Percentiles rank a stretch among this genome's conserved stretches.
Conservation (phyloP, 2,797 vertebrate species). For the Spinibarbus caldwelli region DNA sequence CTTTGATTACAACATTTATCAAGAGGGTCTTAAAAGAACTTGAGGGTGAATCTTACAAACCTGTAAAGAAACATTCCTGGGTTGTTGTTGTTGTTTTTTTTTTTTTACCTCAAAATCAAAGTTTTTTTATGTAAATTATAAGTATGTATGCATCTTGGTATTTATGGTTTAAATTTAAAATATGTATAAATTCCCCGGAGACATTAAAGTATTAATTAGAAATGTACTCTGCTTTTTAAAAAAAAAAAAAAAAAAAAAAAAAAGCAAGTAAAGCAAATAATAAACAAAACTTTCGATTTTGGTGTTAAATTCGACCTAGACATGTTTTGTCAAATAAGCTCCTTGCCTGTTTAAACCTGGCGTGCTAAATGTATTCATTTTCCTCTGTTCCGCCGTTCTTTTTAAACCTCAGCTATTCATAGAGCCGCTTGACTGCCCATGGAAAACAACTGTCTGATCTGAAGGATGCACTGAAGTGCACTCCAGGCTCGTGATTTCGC, state of each 20-base stretch:
- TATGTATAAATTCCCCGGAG: not conserved
- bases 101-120: not conserved
- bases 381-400: not conserved
- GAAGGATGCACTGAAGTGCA: conserved; percentile 34
- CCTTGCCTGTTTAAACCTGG: not conserved
- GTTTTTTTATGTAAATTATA: not conserved
- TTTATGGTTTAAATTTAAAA: not conserved
- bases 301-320: too few relatives aligned
- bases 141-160: not conserved
- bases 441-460: conserved; percentile 41
- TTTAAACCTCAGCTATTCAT: conserved; percentile 40
- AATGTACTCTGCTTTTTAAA: not conserved
- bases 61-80: not conserved
- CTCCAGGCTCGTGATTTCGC: conserved; percentile 5
- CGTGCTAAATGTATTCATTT: conserved; percentile 35
- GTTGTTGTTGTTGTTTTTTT: too few relatives aligned
- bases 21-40: not conserved
- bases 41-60: not conserved
- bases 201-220: not conserved
- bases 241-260: too few relatives aligned
- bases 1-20: conserved; percentile 31
- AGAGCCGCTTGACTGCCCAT: conserved; percentile 13
- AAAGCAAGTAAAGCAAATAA: not conserved
- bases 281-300: not conserved
- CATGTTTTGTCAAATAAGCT: not conserved